These are phyloP conservation scores for Calameuta filiformis DNA, from an alignment of 2,888 invertebrate genomes.

Conservation along the genomic window DNA sequence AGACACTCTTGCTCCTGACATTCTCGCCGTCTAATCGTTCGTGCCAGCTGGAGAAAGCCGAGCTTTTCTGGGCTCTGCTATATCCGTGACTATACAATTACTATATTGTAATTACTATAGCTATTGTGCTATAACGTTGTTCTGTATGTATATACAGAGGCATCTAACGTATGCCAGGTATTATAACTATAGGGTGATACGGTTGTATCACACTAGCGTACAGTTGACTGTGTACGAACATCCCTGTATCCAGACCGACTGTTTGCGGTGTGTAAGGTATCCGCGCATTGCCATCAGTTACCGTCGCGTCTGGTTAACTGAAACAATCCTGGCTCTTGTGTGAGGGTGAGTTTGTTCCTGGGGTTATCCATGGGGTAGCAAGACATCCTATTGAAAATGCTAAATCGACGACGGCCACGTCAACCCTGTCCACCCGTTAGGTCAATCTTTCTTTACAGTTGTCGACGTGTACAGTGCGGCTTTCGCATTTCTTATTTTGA, in stretches of 20 bases:
- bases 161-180: background rate
- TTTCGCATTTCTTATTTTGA: background rate
- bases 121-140: background rate
- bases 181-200: background rate
- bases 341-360: background rate
- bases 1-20: slow-evolving; percentile 15
- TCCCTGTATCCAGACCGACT: background rate
- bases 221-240: background rate
- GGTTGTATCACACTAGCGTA: background rate
- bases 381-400: background rate
- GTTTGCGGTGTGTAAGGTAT: slow-evolving; percentile 4
- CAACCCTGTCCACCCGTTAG: background rate
- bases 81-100: background rate
- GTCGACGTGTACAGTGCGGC: background rate
- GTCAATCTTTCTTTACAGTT: background rate
- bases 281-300: background rate
- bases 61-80: background rate
- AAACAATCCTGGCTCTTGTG: background rate
- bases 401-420: background rate
- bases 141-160: background rate
- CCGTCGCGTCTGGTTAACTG: background rate
- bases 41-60: slow-evolving; percentile 18
- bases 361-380: background rate
- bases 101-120: background rate
- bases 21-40: slow-evolving; percentile 26